Evolutionary conservation across 1,140 invertebrate species (phyloP), one percentile per base, ranked within the genome.

Genomic region (Calosoma granatense): DNA sequence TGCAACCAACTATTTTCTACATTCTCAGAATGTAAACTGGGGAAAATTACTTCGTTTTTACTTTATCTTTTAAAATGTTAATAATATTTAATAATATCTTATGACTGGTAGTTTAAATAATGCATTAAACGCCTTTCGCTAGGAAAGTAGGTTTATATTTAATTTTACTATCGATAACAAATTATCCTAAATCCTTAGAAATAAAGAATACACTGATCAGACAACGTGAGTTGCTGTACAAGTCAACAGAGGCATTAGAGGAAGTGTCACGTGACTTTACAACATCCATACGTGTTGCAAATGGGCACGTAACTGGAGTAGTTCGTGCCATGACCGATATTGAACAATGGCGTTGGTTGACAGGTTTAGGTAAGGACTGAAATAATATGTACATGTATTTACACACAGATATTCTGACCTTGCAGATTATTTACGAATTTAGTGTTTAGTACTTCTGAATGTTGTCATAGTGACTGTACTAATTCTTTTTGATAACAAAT

Each of bases 321-420:
- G 58, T 61, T 14, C 43, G 60, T 20, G 47, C 52, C 17, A 6
- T 64, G 1, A 15, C 53, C 1, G 56, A 61, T 3, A 15, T 63
- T 11, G 67, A 68, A 41, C 56, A 59, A 43, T 68, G 65, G 65
- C 56, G 65, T 14, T 68, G 65, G 65, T 2, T 57, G 1, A 30
- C 22, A 2, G 59, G 55, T 14, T 19, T 60, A 2, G 55, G 59
- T 60, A 54, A 22, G 56, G 15, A 4, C 17, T 54, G 1, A 39
- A n/a, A 20, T 55, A n/a, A 6, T 14, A 1, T 1, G 4, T 53
- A 6, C 22, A 20, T 20, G 3, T 12, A 4, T 47, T 12, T 9
- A 47, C 9, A n/a, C n/a, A n/a, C n/a, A n/a, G n/a, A n/a, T n/a
- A n/a, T n/a, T n/a, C n/a, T n/a, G n/a, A n/a, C n/a, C n/a, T n/a